phyloP scores from a whole-genome alignment of 2,113 vertebrate species.

The Podiceps cristatus region DNA sequence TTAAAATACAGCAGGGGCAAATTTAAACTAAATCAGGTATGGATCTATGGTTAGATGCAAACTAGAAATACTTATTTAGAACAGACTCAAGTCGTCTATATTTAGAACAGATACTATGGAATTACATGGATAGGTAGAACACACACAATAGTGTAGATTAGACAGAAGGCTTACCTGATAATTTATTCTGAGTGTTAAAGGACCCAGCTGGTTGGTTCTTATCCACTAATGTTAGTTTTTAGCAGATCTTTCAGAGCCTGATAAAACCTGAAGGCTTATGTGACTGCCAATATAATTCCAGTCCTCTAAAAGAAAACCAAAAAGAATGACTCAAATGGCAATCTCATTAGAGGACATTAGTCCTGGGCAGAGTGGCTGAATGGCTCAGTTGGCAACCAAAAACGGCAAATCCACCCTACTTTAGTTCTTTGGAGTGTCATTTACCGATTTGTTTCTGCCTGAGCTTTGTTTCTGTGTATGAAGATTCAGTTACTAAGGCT shows the following conservation, averaged over 20 bases:
- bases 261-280: background rate
- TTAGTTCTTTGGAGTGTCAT: conserved; percentile 2
- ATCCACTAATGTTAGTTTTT: background rate
- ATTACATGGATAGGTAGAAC: background rate
- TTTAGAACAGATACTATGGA: background rate
- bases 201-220: background rate
- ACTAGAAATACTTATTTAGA: background rate
- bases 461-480: background rate
- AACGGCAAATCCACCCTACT: background rate
- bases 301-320: background rate
- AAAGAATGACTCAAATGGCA: background rate
- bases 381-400: background rate
- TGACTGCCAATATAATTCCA: background rate
- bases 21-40: background rate
- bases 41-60: background rate
- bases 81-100: background rate
- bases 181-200: background rate
- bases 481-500: background rate
- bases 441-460: background rate
- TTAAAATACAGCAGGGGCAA: background rate
- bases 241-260: background rate
- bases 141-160: background rate
- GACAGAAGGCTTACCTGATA: background rate
- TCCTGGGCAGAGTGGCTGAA: background rate
- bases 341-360: background rate